Conservation (phyloP, 2,797 vertebrate species). For the Mus spretus region DNA sequence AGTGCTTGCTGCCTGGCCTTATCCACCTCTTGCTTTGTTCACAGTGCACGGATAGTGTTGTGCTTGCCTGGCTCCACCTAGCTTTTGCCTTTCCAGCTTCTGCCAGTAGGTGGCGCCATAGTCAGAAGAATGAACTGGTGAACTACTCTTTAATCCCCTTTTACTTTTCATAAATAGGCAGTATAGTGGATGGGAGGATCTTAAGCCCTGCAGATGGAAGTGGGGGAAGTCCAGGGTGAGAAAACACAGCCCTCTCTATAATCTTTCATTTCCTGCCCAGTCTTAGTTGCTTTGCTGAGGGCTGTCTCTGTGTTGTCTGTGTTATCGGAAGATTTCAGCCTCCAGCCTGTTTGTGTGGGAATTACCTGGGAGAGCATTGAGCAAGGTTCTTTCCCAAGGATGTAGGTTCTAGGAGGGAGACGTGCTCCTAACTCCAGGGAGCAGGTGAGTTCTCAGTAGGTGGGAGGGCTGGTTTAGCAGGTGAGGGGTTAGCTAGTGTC, state of each 20-base stretch:
- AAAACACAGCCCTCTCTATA: neutral
- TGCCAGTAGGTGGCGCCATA: conserved; percentile 74
- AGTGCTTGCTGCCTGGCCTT: fast-evolving
- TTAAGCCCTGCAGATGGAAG: no score
- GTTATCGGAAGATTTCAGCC: neutral
- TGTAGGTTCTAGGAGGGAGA: no score
- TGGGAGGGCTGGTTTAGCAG: neutral
- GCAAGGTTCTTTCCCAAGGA: neutral
- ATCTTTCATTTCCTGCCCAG: neutral
- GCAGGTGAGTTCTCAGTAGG: neutral
- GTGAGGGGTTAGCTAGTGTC: neutral
- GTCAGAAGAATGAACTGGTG: neutral
- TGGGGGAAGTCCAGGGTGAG: neutral
- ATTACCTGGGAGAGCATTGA: fast-evolving
- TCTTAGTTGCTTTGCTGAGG: neutral
- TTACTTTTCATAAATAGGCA: no score
- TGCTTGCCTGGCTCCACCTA: fast-evolving
- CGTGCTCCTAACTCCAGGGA: neutral
- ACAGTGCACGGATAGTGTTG: neutral
- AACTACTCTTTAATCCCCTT: neutral
- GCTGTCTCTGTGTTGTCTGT: neutral
- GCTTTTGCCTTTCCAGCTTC: conserved; percentile 22
- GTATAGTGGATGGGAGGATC: no score
- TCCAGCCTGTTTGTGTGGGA: neutral
- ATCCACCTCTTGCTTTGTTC: neutral